A percentile compares a stretch with the other conserved stretches of the same genome.
phyloP scores from a whole-genome alignment of 2,888 invertebrate species.

The Pasiphila rectangulata region DNA sequence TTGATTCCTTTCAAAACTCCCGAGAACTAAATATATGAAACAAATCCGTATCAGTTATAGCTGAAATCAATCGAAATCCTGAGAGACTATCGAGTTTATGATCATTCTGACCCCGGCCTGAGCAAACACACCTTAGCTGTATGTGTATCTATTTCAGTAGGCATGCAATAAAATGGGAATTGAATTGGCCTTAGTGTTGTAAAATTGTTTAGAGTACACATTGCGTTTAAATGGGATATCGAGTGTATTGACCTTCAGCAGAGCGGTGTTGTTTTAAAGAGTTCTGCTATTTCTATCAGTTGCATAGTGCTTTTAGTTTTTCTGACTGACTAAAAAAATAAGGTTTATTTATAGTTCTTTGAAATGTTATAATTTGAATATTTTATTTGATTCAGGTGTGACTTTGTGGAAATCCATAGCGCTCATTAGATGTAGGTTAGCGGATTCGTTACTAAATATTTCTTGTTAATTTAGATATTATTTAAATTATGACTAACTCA shows the following conservation, averaged over 20 bases:
- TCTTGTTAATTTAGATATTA: no score
- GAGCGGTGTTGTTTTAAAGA: background rate
- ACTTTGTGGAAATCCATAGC: no score
- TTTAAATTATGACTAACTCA: no score
- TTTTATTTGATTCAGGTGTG: no score
- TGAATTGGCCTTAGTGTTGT: conserved; percentile 4
- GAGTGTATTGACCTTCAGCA: conserved; percentile 7
- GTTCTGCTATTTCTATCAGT: background rate
- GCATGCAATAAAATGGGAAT: conserved; percentile 10
- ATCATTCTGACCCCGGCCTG: conserved; percentile 10
- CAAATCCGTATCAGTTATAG: conserved; percentile 9
- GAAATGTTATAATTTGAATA: no score
- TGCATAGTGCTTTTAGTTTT: background rate
- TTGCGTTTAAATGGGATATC: conserved; percentile 5
- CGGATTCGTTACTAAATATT: no score
- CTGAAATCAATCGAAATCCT: conserved; percentile 15
- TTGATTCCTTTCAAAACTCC: conserved; percentile 7
- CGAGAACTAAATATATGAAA: conserved; percentile 12
- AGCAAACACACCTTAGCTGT: conserved; percentile 3
- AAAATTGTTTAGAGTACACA: conserved; percentile 12
- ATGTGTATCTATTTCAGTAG: conserved; percentile 8
- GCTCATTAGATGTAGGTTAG: no score
- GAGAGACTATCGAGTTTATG: conserved; percentile 8
- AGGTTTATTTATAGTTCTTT: no score
- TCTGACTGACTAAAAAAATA: no score